Base-by-base conservation (phyloP, 2,888 invertebrate species). In the Epirrhoe tristata region DNA sequence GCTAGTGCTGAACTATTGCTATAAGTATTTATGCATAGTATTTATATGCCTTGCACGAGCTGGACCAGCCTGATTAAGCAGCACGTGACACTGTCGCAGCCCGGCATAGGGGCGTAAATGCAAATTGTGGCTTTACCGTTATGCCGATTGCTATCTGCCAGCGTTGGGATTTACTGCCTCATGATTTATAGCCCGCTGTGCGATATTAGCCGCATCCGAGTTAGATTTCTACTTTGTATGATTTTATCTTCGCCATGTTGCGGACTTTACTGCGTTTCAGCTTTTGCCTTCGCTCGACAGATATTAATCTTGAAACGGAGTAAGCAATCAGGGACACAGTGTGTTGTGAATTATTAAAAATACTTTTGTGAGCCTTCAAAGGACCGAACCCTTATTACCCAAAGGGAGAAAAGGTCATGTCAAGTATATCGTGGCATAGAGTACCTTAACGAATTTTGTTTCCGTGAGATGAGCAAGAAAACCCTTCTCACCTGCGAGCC, bases 121-220 rank as follows among this genome's bases (percentile, higher is more conserved):
- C 86, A 88, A 89, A 88, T 89, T 84, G 85, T 78, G 85, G 87
- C 81, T 86, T 89, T 88, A 86, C 80, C 83, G 82, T 84, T 84
- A 87, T 86, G 81, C 82, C 82, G 79, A 83, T 84, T 81, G 79
- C 80, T 86, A 86, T 88, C 87, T 83, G 81, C 80, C 72, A 73
- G 75, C 76, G 69, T 72, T 72, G 77, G 81, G 84, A 82, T 82
- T 85, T 85, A 84, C 75, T 75, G 74, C 76, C 74, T 74, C 79
- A 81, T 82, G 80, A 84, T 82, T 83, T 82, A 85, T 84, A 74
- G 67, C 67, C 63, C 68, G 72, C 68, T 64, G 73, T 59, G 64
- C 58, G 51, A 70, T 67, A 70, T 73, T 68, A 69, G 61, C 60
- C 67, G 67, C 66, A 68, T 70, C 66, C 62, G 59, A 39, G 3